phyloP scores from a whole-genome alignment of 2,113 vertebrate genomes.

The Sialia sialis region DNA sequence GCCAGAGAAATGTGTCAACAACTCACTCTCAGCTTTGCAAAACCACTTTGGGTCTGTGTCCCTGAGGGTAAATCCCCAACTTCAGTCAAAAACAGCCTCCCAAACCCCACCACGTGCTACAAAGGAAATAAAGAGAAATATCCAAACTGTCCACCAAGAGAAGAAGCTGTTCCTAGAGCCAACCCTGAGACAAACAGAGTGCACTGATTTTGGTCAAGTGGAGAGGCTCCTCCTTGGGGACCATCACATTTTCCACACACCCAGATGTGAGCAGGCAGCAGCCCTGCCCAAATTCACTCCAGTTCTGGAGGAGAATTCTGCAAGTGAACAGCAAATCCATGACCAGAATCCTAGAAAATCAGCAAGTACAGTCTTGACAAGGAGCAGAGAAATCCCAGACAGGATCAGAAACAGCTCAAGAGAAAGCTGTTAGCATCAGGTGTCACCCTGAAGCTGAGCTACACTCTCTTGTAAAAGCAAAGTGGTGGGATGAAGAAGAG shows the following conservation, averaged over 20 bases:
- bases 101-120: fast-evolving
- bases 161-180: background rate
- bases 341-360: background rate
- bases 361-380: fast-evolving
- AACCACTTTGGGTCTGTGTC: background rate
- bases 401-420: background rate
- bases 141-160: background rate
- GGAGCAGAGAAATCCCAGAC: background rate
- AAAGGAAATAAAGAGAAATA: background rate
- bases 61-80: background rate
- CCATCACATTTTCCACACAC: fast-evolving
- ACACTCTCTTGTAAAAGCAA: fast-evolving
- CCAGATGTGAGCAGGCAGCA: fast-evolving
- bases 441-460: background rate
- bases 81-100: background rate
- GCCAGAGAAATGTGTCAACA: background rate
- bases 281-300: background rate
- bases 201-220: background rate
- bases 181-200: background rate
- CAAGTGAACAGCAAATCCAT: fast-evolving
- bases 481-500: background rate
- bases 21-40: fast-evolving
- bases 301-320: background rate
- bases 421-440: background rate
- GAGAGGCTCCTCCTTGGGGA: background rate